Conservation (phyloP, 2,113 vertebrate genomes). For the Neomonachus schauinslandi region DNA sequence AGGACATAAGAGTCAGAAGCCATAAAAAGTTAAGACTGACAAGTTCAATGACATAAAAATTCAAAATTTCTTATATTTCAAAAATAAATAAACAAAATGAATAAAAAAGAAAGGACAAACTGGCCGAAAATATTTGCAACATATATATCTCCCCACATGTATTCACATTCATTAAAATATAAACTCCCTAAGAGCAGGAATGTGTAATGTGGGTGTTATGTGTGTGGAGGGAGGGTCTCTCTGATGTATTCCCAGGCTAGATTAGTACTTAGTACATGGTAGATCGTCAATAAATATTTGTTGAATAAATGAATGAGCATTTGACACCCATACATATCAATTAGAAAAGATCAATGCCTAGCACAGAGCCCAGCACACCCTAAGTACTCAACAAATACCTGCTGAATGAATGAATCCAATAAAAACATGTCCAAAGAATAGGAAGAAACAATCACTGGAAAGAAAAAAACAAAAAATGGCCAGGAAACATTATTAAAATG, state of each 20-base stretch:
- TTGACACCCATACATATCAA: neutral
- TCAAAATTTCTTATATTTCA: slow-evolving; percentile 39
- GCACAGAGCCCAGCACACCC: neutral
- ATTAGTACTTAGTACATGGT: slow-evolving; percentile 4
- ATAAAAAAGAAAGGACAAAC: slow-evolving; percentile 8
- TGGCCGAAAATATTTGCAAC: neutral
- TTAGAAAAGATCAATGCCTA: neutral
- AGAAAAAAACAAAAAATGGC: neutral
- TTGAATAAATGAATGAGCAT: slow-evolving; percentile 49
- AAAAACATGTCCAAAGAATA: slow-evolving; percentile 30
- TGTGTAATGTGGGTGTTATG: no score
- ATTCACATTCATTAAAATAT: neutral
- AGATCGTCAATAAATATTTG: slow-evolving; percentile 7
- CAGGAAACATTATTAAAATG: slow-evolving; percentile 43
- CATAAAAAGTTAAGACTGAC: neutral
- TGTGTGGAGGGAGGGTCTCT: neutral
- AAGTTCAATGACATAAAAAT: slow-evolving; percentile 31
- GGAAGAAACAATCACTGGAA: slow-evolving; percentile 7
- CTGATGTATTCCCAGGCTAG: neutral
- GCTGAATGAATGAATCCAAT: slow-evolving; percentile 18
- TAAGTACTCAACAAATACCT: neutral
- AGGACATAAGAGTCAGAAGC: slow-evolving; percentile 41
- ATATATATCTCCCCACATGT: neutral
- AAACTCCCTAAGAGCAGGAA: neutral
- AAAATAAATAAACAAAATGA: slow-evolving; percentile 35